Evolutionary conservation across 1,140 invertebrate genomes (phyloP).

Genomic region (Coelopa frigida): DNA sequence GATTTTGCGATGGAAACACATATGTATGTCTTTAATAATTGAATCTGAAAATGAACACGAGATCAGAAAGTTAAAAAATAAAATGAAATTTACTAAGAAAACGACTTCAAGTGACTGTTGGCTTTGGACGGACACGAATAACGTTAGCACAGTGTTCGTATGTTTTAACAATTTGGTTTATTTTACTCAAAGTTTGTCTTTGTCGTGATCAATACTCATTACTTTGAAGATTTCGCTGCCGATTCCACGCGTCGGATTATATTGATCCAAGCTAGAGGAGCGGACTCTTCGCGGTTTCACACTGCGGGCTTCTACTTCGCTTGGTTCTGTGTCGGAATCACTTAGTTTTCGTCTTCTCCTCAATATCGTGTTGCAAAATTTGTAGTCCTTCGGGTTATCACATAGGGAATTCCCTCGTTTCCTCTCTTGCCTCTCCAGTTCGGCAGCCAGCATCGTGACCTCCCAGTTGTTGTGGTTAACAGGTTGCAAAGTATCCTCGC

Average conservation of each 20-base stretch:
- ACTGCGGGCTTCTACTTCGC: constrained; percentile 34
- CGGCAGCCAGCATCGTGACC: constrained; percentile 65
- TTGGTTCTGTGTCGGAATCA: constrained; percentile 38
- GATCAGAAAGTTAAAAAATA: background rate
- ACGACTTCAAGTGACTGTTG: background rate
- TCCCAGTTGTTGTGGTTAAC: constrained; percentile 58
- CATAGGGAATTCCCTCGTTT: constrained; percentile 31
- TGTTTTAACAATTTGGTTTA: too few relatives aligned
- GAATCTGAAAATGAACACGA: background rate
- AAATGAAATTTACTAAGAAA: background rate
- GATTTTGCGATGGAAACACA: background rate
- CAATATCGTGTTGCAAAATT: constrained; percentile 27
- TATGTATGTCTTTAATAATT: constrained; percentile 6
- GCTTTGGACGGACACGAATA: too few relatives aligned
- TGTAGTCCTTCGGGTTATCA: constrained; percentile 26
- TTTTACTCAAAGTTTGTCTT: constrained; percentile 45
- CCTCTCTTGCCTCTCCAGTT: constrained; percentile 57
- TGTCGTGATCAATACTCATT: constrained; percentile 44
- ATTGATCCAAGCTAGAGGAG: constrained; percentile 41
- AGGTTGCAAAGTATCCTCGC: constrained; percentile 5
- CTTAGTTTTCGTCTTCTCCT: constrained; percentile 35
- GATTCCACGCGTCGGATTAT: constrained; percentile 39
- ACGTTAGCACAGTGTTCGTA: too few relatives aligned
- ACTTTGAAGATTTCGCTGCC: constrained; percentile 41
- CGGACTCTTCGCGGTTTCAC: too few relatives aligned